Evolutionary conservation across 2,113 vertebrate genomes (phyloP).

Genomic region (Hystrix brachyura): DNA sequence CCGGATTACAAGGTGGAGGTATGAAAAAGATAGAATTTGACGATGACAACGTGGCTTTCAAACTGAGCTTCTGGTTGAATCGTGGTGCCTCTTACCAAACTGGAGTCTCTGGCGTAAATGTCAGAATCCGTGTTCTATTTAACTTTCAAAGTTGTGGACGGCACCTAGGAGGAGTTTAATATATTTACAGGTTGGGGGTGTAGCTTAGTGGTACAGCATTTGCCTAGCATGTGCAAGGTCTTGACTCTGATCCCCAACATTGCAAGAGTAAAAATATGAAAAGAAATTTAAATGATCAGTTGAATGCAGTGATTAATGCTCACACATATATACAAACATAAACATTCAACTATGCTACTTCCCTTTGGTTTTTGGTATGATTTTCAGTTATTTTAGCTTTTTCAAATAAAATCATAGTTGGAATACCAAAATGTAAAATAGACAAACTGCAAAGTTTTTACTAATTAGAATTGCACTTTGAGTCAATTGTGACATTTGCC

Average conservation of each 20-base stretch:
- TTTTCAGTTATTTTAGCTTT: not conserved
- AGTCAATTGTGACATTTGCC: conserved; percentile 1
- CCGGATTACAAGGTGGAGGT: not conserved
- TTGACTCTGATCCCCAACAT: not conserved
- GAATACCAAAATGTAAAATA: not conserved
- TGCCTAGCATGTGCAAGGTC: not conserved
- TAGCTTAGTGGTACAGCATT: not conserved
- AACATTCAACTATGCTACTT: not conserved
- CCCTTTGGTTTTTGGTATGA: not conserved
- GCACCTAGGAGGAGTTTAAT: not conserved
- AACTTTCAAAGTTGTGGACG: not conserved
- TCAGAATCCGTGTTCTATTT: not conserved
- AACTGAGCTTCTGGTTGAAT: not conserved
- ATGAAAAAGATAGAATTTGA: not conserved
- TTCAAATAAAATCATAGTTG: conserved; percentile 47
- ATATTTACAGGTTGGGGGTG: no score
- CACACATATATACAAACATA: not conserved
- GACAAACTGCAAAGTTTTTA: not conserved
- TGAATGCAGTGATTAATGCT: not conserved
- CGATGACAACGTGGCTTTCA: not conserved
- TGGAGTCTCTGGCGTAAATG: not conserved
- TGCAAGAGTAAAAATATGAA: not conserved
- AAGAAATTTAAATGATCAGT: not conserved
- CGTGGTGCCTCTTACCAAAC: not conserved
- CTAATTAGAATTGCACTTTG: conserved; percentile 21